Percentiles rank a stretch among this genome's conserved stretches.
Evolutionary conservation across 2,113 vertebrate species (phyloP).

Genomic region (Pan troglodytes): NHGRI_mPanTro3-v2.1_pri NC_072407.2:17555501-17556000

Average conservation of each 20-base stretch:
- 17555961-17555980: not conserved
- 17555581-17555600: not conserved
- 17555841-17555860: not conserved
- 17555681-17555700: not conserved
- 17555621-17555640: not conserved
- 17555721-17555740: not conserved
- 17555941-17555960: not conserved
- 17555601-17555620: not conserved
- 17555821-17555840: not conserved
- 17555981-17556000: not conserved
- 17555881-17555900: conserved; percentile 1
- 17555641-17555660: not conserved
- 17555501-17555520: not conserved
- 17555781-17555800: not conserved
- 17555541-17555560: not conserved
- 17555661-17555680: not conserved
- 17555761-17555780: not conserved
- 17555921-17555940: not conserved
- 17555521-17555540: not conserved
- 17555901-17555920: not conserved
- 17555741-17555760: not conserved
- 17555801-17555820: not conserved
- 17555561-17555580: not conserved
- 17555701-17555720: not conserved
- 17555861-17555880: not conserved